Evolutionary conservation across 2,888 invertebrate species (phyloP), one percentile per base, ranked within the genome.

Genomic region (Stenodera caucasica): DNA sequence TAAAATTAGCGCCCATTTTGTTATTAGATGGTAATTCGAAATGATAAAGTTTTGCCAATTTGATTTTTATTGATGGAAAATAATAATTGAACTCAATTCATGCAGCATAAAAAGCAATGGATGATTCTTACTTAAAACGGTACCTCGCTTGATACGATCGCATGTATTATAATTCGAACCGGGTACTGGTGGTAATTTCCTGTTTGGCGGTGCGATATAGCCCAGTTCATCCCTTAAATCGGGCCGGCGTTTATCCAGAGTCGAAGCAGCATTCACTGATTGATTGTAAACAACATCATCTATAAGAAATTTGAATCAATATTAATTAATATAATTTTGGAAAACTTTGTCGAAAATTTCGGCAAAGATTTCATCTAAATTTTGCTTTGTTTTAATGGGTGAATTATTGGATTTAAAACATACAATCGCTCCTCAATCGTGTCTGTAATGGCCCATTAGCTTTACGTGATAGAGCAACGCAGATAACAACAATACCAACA

Each of bases 151-250:
- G 84, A 94, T 93, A 76, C 94, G 86, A 82, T 95, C 94, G 82
- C 94, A 94, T 30, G 94, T 95, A 81, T 94, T 94, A 84, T 94
- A 94, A 82, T 94, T 94, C 57, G 93, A 93, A 70, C 94, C 94
- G 57, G 94, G 94, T 7, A 95, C 94, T 21, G 95, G 95, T 0
- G 95, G 94, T 60, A 94, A 85, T 81, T 95, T 95, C 72, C 94
- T 86, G 82, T 95, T 95, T 57, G 94, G 95, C 21, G 95, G 94
- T 0, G 95, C 94, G 80, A 95, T 95, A 82, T 95, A 95, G 57
- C 94, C 95, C 32, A 95, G 85, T 78, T 95, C 94, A 78, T 94
- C 94, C 30, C 94, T 87, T 30, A 94, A 84, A 71, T 90, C 90
- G 0, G 92, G 92, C 66, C 92, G 88, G 66, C 89, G 84, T 78